Percentiles rank a stretch among this genome's conserved stretches.
Evolutionary conservation across 2,797 vertebrate genomes (phyloP).

Genomic region (Lateolabrax maculatus): DNA sequence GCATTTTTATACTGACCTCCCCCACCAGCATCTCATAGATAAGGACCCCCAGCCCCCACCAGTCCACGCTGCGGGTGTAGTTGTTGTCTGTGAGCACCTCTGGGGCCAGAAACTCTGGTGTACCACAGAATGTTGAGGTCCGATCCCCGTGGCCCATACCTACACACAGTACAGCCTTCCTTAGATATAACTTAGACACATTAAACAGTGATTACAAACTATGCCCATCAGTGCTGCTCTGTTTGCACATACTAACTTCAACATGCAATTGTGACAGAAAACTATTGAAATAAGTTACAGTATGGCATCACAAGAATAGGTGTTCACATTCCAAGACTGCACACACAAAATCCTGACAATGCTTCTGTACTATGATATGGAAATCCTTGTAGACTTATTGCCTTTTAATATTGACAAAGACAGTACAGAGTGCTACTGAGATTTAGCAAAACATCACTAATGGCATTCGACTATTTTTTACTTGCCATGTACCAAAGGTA

Average conservation of each 20-base stretch:
- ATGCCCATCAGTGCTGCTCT: background rate
- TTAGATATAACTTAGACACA: background rate
- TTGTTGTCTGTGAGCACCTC: constrained; percentile 94
- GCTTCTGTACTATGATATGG: background rate
- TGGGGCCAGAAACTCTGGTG: constrained; percentile 96
- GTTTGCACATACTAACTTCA: too few relatives aligned
- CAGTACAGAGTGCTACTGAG: background rate
- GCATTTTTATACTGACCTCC: constrained; percentile 88
- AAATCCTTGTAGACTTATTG: background rate
- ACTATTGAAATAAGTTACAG: background rate
- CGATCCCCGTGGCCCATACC: constrained; percentile 94
- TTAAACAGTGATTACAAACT: background rate
- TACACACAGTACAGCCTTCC: constrained; percentile 60
- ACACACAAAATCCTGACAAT: background rate
- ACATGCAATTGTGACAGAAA: background rate
- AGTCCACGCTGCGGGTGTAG: constrained; percentile 96
- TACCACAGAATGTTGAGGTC: constrained; percentile 96
- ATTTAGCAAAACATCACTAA: background rate
- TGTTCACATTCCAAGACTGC: background rate
- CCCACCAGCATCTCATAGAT: constrained; percentile 97
- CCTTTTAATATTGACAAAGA: background rate
- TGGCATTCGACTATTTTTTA: background rate
- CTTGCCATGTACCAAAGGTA: too few relatives aligned
- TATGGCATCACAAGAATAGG: background rate
- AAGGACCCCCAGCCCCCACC: constrained; percentile 97